phyloP scores from a whole-genome alignment of 2,113 vertebrate species.

The Tinamus guttatus region DNA sequence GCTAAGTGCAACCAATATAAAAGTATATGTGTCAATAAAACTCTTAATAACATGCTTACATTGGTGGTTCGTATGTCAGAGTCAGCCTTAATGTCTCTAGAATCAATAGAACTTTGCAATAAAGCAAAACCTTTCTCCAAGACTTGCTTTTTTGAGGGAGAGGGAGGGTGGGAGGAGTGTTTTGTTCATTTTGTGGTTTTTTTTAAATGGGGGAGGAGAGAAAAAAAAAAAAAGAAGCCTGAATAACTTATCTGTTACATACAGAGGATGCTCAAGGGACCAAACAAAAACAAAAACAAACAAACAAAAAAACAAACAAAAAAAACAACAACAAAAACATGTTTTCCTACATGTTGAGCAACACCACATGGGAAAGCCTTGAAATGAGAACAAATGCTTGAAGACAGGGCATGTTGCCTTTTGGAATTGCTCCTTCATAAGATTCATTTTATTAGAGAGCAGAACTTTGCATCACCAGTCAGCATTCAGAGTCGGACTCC shows the following conservation, averaged over 20 bases:
- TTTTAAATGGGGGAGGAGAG: accelerated
- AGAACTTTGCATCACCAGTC: slow-evolving; percentile 21
- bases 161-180: neutral
- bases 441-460: slow-evolving; percentile 45
- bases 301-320: neutral
- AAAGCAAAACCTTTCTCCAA: neutral
- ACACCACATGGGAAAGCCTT: slow-evolving; percentile 47
- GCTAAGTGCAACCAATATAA: neutral
- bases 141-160: neutral
- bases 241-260: slow-evolving; percentile 14
- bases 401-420: slow-evolving; percentile 52
- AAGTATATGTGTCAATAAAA: neutral
- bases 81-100: neutral
- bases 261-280: slow-evolving; percentile 5
- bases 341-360: slow-evolving; percentile 61
- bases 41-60: neutral
- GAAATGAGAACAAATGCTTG: slow-evolving; percentile 52
- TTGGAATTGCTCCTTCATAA: neutral
- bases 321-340: slow-evolving; percentile 31
- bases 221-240: neutral
- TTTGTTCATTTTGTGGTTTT: accelerated
- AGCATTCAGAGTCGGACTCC: neutral
- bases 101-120: neutral
- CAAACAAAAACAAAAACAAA: neutral
- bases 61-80: neutral